Base-by-base conservation (phyloP, 2,888 invertebrate genomes). In the Sipha maydis region DNA sequence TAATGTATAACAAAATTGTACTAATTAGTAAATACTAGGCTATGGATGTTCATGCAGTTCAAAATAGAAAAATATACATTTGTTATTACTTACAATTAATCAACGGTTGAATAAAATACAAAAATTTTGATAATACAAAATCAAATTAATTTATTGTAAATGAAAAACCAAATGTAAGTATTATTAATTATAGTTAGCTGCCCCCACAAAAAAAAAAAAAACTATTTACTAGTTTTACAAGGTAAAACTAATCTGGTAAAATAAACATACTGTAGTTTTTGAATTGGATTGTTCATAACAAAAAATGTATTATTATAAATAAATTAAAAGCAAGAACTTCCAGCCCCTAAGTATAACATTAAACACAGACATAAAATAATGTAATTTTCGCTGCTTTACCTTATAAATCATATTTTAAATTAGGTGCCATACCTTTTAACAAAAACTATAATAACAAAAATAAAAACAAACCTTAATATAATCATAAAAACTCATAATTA, bases 401-500 rank as follows among this genome's bases (percentile, higher is more conserved):
- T 41, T 82, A 75, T 41, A 75, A 28, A 88, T 61, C 82, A 79
- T 28, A 38, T n/a, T 82, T 82, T 67, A 41, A 80, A 75, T 61
- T 31, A 82, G 88, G 88, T 82, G 41, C 73, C 56, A 82, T 61
- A 75, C 31, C 88, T 75, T 69, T 61, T 54, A 88, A 88, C 79
- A 73, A 88, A 82, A 88, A 88, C 38, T 75, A 73, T 25, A 78
- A 85, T 34, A 88, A 82, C 41, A 79, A 77, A 69, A 67, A n/a
- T n/a, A n/a, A n/a, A 76, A 75, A 56, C 31, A 48, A 61, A 38
- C 28, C 31, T 77, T 77, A 85, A 85, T 41, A 54, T 77, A 67
- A 77, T 28, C 61, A 41, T 78, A 85, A 41, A 67, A 85, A 77
- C 78, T 77, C n/a, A 77, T 31, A 28, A 41, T 67, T 38, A 56